These are phyloP conservation scores for Ammospiza maritima DNA, from an alignment of 2,797 vertebrate species.

Conservation along the genomic window DNA sequence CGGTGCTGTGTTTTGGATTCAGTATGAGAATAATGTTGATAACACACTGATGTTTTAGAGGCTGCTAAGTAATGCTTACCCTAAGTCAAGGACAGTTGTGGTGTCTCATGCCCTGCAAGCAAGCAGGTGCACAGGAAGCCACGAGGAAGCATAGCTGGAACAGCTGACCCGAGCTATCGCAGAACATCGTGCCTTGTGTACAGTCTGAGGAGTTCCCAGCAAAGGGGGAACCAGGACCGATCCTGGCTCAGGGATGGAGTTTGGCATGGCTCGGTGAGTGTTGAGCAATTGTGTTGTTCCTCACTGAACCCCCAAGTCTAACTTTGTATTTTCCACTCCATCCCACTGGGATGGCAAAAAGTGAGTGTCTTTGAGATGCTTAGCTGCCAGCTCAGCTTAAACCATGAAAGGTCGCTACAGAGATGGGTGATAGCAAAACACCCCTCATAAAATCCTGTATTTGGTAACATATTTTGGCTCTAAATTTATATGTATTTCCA, in stretches of 20 bases:
- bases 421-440: neutral
- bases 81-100: neutral
- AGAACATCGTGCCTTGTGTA: neutral
- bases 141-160: neutral
- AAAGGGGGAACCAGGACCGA: rapidly evolving
- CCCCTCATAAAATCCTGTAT: neutral
- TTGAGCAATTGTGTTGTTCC: neutral
- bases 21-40: neutral
- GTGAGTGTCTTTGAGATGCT: neutral
- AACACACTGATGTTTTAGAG: neutral
- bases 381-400: neutral
- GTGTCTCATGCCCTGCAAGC: neutral
- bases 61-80: neutral
- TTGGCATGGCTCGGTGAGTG: neutral
- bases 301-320: neutral
- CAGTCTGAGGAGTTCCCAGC: neutral
- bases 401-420: neutral
- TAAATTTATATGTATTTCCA: neutral
- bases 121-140: neutral
- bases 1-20: neutral
- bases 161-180: neutral
- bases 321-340: neutral
- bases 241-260: rapidly evolving
- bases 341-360: too few relatives aligned
- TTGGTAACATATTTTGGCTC: neutral